These are phyloP conservation scores for Lycocerus yunnanus DNA, from an alignment of 2,888 invertebrate species.

Conservation along the genomic window DNA sequence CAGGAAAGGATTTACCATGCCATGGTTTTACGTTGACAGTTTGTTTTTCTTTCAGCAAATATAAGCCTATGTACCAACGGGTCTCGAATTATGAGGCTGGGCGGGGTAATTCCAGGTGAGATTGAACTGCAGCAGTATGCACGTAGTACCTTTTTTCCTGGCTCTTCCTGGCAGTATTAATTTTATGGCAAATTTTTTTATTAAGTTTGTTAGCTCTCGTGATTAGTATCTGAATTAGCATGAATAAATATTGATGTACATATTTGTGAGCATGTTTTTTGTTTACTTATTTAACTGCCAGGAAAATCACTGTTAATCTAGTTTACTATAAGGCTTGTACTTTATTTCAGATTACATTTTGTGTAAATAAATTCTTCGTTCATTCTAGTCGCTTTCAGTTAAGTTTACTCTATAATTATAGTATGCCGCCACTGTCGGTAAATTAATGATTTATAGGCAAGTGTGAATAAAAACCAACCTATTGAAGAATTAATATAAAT, in stretches of 20 bases:
- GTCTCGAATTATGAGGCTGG: slow-evolving; percentile 63
- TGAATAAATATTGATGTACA: slow-evolving; percentile 18
- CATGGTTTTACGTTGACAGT: slow-evolving; percentile 37
- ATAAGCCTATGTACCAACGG: slow-evolving; percentile 63
- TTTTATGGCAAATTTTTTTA: slow-evolving; percentile 31
- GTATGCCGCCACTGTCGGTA: too few relatives aligned
- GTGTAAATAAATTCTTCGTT: not conserved
- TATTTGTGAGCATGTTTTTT: slow-evolving; percentile 21
- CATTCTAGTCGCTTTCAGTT: too few relatives aligned
- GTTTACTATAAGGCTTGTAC: not conserved
- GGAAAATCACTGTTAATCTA: slow-evolving; percentile 20
- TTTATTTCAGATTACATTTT: not conserved
- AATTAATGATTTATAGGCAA: too few relatives aligned
- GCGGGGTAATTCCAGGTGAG: slow-evolving; percentile 63
- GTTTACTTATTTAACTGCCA: slow-evolving; percentile 26
- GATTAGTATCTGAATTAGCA: slow-evolving; percentile 18
- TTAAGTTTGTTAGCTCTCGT: slow-evolving; percentile 12
- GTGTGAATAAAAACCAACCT: too few relatives aligned
- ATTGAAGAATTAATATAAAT: too few relatives aligned
- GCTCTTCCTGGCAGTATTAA: slow-evolving; percentile 36
- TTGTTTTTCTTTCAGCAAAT: slow-evolving; percentile 62
- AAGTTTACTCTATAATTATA: too few relatives aligned
- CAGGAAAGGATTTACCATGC: slow-evolving; percentile 33
- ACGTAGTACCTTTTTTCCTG: slow-evolving; percentile 38
- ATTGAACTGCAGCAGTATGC: slow-evolving; percentile 44